Percentiles rank a stretch among this genome's conserved stretches.
These are phyloP conservation scores for Ctenodactylus gundi DNA, from an alignment of 2,113 vertebrate genomes.

Conservation along the genomic window DNA sequence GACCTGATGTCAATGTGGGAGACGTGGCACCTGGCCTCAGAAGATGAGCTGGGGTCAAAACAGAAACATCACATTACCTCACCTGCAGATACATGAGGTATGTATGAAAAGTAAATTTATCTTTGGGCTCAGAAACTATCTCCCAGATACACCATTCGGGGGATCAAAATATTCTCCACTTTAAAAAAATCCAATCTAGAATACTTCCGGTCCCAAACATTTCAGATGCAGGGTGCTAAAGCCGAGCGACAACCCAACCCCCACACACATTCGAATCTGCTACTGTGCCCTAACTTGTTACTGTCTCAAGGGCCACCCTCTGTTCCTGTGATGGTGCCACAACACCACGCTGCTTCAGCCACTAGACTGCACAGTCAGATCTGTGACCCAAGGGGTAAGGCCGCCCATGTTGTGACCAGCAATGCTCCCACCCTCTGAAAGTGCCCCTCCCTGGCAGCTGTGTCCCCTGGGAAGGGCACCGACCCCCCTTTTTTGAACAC, in stretches of 20 bases:
- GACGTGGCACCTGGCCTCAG: neutral
- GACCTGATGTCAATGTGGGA: neutral
- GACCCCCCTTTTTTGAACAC: neutral
- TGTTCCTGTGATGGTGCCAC: neutral
- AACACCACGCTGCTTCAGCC: neutral
- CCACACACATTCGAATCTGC: neutral
- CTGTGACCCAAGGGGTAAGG: neutral
- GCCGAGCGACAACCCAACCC: neutral
- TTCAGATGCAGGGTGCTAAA: neutral
- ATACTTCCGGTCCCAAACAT: neutral
- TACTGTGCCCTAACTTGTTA: neutral
- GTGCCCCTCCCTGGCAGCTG: neutral
- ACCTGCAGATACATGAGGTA: no score
- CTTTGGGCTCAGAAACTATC: neutral
- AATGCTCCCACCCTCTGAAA: neutral
- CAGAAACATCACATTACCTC: no score
- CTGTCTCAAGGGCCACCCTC: neutral
- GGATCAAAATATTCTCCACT: neutral
- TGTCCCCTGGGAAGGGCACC: fast-evolving
- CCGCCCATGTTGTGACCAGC: neutral
- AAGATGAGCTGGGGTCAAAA: neutral
- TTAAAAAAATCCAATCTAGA: neutral
- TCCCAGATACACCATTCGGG: no score
- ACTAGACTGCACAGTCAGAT: neutral
- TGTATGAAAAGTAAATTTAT: neutral